phyloP scores from a whole-genome alignment of 2,888 invertebrate genomes.

The Noctua janthe region DNA sequence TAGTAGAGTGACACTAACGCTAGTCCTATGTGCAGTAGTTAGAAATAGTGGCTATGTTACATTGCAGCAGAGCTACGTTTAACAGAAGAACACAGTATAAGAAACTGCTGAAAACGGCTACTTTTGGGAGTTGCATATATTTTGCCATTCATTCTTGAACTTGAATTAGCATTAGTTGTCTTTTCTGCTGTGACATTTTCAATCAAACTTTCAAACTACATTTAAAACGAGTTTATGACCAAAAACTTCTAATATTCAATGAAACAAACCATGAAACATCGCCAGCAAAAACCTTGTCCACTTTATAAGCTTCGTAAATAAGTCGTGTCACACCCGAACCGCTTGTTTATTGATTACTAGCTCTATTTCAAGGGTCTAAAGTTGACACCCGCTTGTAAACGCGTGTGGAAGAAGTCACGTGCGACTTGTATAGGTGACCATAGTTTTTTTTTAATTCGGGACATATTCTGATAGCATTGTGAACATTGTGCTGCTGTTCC shows the following conservation, averaged over 20 bases:
- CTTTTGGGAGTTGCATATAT: neutral
- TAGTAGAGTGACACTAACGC: neutral
- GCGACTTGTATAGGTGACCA: slow-evolving; percentile 40
- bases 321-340: slow-evolving; percentile 46
- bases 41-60: neutral
- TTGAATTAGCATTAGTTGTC: neutral
- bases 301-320: slow-evolving; percentile 70
- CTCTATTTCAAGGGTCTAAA: slow-evolving; percentile 35
- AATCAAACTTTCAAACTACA: neutral
- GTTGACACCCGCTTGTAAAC: slow-evolving; percentile 24
- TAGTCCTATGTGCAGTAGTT: neutral
- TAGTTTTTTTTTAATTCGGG: slow-evolving; percentile 72
- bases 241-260: slow-evolving; percentile 13
- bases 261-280: slow-evolving; percentile 35
- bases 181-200: neutral
- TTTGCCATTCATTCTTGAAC: neutral
- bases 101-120: neutral
- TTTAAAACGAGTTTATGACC: neutral
- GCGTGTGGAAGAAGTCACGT: slow-evolving; percentile 34
- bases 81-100: neutral
- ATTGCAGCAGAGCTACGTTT: neutral
- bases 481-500: neutral
- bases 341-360: slow-evolving; percentile 27
- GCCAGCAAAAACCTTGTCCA: slow-evolving; percentile 40
- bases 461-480: slow-evolving; percentile 60